A percentile compares a stretch with the other conserved stretches of the same genome.
Evolutionary conservation across 64 coral and sea anemone species (phyloP).

Genomic region (Pocillopora damicornis): DNA sequence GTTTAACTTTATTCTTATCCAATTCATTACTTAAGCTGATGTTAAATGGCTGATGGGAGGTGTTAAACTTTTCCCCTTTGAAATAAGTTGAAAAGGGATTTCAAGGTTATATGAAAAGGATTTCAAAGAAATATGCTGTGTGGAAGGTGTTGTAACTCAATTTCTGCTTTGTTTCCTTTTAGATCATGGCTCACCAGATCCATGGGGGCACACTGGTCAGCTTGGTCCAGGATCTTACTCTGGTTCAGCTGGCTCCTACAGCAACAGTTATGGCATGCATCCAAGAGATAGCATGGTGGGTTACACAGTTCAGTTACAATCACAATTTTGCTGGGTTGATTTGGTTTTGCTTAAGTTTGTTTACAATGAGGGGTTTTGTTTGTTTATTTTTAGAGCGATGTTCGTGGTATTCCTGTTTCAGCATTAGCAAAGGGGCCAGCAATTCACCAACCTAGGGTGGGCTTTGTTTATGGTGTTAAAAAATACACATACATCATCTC

Average conservation of each 20-base stretch:
- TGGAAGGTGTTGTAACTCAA: background rate
- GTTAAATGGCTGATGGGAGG: too few relatives aligned
- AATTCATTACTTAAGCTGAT: too few relatives aligned
- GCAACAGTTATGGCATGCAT: conserved; percentile 73
- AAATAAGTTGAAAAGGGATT: too few relatives aligned
- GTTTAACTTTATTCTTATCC: too few relatives aligned
- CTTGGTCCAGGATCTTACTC: conserved; percentile 73
- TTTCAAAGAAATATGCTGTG: too few relatives aligned
- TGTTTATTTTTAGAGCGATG: conserved; percentile 83
- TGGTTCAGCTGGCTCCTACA: conserved; percentile 57
- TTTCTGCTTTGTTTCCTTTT: conserved; percentile 1
- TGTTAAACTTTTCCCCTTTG: too few relatives aligned
- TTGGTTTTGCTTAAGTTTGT: conserved; percentile 48
- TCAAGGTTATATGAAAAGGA: too few relatives aligned
- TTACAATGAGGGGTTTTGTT: conserved; percentile 66
- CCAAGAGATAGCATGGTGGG: conserved; percentile 79
- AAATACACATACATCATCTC: background rate
- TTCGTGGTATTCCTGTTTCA: conserved; percentile 84
- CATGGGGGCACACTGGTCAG: conserved; percentile 74
- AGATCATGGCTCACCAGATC: conserved; percentile 95
- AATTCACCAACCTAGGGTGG: conserved; percentile 87
- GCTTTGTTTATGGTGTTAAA: conserved; percentile 50
- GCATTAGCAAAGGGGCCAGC: conserved; percentile 92
- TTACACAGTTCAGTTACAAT: background rate
- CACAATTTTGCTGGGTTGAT: conserved; percentile 4